Evolutionary conservation across 2,113 vertebrate species (phyloP).

Genomic region (Cinclus cinclus): DNA sequence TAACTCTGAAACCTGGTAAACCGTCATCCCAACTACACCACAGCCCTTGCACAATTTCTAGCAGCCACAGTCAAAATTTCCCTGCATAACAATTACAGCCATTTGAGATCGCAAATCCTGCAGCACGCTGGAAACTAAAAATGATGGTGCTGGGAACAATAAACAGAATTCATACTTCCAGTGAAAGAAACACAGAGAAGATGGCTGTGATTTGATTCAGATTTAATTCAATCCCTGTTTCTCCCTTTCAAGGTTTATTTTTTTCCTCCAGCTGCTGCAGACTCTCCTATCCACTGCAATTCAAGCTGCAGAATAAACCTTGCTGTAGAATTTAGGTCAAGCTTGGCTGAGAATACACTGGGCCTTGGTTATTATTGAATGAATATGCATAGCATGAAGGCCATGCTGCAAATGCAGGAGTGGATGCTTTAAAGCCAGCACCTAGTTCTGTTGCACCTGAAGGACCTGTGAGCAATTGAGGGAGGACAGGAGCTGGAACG

Average conservation of each 20-base stretch:
- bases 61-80: not conserved
- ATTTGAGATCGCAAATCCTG: not conserved
- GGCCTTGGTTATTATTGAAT: not conserved
- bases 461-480: not conserved
- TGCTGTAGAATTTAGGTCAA: conserved; percentile 36
- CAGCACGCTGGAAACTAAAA: not conserved
- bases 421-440: not conserved
- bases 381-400: not conserved
- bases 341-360: not conserved
- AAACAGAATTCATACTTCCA: conserved; percentile 4
- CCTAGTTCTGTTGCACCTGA: not conserved
- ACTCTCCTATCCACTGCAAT: not conserved
- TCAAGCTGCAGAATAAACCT: not conserved
- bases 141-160: not conserved
- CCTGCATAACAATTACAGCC: not conserved
- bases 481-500: not conserved
- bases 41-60: not conserved
- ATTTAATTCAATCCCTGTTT: conserved; percentile 11
- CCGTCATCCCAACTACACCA: not conserved
- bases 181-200: not conserved
- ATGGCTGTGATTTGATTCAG: not conserved
- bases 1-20: not conserved
- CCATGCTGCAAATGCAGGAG: not conserved
- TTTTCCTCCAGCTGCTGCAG: not conserved
- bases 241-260: not conserved